phyloP scores from a whole-genome alignment of 2,888 invertebrate species.

The Pyralis farinalis region DNA sequence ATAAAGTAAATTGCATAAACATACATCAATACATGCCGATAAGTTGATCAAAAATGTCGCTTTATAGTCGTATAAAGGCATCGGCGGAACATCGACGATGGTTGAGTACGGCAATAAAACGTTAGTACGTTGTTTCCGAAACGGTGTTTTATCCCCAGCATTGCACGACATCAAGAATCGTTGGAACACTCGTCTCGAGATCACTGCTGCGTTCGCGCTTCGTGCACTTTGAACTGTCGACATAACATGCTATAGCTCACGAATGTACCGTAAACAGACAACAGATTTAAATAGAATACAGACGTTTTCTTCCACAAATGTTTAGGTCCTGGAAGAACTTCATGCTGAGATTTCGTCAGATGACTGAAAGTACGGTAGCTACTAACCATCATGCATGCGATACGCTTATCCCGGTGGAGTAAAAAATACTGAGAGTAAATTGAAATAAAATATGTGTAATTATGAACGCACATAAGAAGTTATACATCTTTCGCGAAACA shows the following conservation, averaged over 20 bases:
- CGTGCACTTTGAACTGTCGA: conserved; percentile 33
- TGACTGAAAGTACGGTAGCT: too few relatives aligned
- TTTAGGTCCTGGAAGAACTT: too few relatives aligned
- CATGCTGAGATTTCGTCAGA: too few relatives aligned
- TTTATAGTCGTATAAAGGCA: conserved; percentile 5
- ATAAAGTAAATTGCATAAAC: neutral
- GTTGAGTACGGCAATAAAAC: conserved; percentile 20
- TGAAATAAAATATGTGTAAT: too few relatives aligned
- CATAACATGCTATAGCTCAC: conserved; percentile 22
- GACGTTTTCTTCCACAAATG: too few relatives aligned
- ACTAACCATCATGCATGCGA: too few relatives aligned
- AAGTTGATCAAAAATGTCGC: conserved; percentile 11
- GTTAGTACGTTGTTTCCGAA: conserved; percentile 27
- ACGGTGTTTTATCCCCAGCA: conserved; percentile 28
- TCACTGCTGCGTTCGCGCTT: conserved; percentile 39
- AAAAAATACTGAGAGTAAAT: too few relatives aligned
- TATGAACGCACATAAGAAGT: too few relatives aligned
- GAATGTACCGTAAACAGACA: too few relatives aligned
- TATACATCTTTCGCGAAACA: too few relatives aligned
- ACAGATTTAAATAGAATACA: too few relatives aligned
- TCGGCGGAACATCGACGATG: neutral
- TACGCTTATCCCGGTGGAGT: too few relatives aligned
- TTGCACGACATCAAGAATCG: conserved; percentile 37
- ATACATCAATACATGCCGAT: conserved; percentile 10
- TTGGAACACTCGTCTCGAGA: conserved; percentile 39